Base-by-base conservation (phyloP, 2,797 vertebrate genomes). In the Hippoglossus hippoglossus region DNA sequence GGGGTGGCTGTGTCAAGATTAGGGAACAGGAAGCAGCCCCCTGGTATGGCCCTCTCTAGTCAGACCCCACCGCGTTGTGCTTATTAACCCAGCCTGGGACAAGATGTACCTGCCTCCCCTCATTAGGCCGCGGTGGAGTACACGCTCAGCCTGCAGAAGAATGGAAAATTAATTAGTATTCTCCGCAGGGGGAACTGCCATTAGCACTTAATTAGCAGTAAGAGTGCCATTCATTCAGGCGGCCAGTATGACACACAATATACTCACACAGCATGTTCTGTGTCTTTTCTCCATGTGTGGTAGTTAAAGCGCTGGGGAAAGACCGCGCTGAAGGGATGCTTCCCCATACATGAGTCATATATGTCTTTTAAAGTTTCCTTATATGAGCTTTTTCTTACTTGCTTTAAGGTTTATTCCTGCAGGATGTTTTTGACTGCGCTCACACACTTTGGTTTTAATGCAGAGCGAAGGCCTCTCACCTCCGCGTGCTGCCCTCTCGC, bases 161-260 rank as follows among this genome's bases (percentile, higher is more conserved):
- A 95, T 93, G 86, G 88, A 82, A 59, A 90, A 90, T 94, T 95
- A 95, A 95, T 95, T 95, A 94, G 93, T 93, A 94, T 94, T 94
- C 94, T 93, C 94, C 73, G 91, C 92, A 93, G 93, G 93, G 92
- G 92, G 87, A 88, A 88, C 92, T 84, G 87, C 93, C 94, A 95
- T 95, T 95, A 95, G 93, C 93, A 94, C 94, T 95, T 94, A 93
- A 95, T 95, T 95, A 95, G 93, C 84, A 86, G 91, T 84, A 91
- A 91, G 91, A 94, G 93, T 79, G 89, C 90, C 87, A 93, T 93
- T 95, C 93, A 93, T 83, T 52, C 52, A 58, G 82, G 67, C 83
- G 28, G 89, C 87, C 84, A 80, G 81, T 90, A 89, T 76, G 81
- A 59, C 57, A 41, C 57, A 41, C 11, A 41, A 12, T 80, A 81